Percentiles rank a stretch among this genome's conserved stretches.
Evolutionary conservation across 2,888 invertebrate genomes (phyloP).

Genomic region (Amphipoea lucens): DNA sequence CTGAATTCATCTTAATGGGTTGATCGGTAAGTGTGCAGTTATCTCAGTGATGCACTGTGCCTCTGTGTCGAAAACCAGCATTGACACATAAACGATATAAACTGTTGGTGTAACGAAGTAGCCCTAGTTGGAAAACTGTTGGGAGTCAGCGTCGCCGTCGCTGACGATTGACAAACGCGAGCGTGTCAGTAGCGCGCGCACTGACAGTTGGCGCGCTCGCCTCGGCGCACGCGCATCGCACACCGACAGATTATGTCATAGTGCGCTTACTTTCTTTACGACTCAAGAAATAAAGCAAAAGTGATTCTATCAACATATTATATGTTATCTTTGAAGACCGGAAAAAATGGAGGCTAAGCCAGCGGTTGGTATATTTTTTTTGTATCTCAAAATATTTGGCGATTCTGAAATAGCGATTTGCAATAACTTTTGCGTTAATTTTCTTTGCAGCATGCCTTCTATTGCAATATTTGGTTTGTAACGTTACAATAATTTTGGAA

Average conservation of each 20-base stretch:
- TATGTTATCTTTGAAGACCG: constrained; percentile 54
- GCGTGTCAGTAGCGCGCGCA: constrained; percentile 74
- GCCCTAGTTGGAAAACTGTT: constrained; percentile 50
- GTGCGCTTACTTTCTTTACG: constrained; percentile 66
- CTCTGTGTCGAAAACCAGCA: constrained; percentile 3
- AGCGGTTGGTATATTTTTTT: constrained; percentile 73
- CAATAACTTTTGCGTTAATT: constrained; percentile 60
- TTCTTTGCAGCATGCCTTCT: constrained; percentile 41
- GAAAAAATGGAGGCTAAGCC: constrained; percentile 74
- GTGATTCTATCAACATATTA: constrained; percentile 53
- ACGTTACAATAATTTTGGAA: constrained; percentile 12
- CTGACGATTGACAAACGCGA: constrained; percentile 47
- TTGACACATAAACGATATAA: constrained; percentile 1
- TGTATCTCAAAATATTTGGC: constrained; percentile 20
- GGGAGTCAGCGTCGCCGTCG: constrained; percentile 19
- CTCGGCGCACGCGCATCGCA: constrained; percentile 71
- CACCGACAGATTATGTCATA: constrained; percentile 66
- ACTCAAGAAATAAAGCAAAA: constrained; percentile 58
- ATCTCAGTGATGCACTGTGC: background rate
- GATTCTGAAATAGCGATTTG: constrained; percentile 57
- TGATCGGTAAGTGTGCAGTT: constrained; percentile 3
- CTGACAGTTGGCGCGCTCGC: constrained; percentile 75
- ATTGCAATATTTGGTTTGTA: constrained; percentile 34
- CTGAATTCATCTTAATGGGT: constrained; percentile 32
- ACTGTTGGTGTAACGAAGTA: constrained; percentile 32